These are phyloP conservation scores for Erythrocercus mccallii DNA, from an alignment of 2,113 vertebrate species.

Conservation along the genomic window DNA sequence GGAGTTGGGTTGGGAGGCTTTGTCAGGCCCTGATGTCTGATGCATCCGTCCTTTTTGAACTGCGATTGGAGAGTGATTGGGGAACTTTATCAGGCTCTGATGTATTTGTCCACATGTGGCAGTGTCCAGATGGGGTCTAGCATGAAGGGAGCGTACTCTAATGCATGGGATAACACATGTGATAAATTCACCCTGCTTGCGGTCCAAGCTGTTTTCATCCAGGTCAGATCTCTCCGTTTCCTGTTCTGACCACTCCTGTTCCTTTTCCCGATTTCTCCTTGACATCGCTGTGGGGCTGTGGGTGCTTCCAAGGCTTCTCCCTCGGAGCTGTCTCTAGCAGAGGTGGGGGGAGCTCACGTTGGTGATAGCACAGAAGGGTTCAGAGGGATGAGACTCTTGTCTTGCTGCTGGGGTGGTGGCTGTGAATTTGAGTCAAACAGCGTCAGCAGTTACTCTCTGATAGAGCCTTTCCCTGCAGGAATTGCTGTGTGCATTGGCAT, in stretches of 20 bases:
- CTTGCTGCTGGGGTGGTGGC: neutral
- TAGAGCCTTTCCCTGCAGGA: conserved; percentile 72
- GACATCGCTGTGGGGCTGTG: neutral
- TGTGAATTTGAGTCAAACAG: neutral
- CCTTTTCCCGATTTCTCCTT: neutral
- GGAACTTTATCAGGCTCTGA: neutral
- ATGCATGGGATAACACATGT: neutral
- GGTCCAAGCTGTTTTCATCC: neutral
- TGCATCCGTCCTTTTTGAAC: neutral
- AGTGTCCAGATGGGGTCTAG: neutral
- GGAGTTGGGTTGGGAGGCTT: neutral
- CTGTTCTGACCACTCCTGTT: neutral
- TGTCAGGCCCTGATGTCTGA: neutral
- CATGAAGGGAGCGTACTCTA: neutral
- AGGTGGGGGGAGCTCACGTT: neutral
- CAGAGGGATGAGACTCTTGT: neutral
- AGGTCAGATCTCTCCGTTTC: neutral
- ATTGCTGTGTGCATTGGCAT: conserved; percentile 94
- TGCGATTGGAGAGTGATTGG: too few species aligned
- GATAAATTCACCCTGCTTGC: neutral
- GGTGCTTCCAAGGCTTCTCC: neutral
- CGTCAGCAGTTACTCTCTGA: neutral
- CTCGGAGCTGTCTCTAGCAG: neutral
- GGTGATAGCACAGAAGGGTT: neutral
- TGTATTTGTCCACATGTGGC: neutral